These are phyloP conservation scores for Rhinichthys klamathensis DNA, from an alignment of 2,113 vertebrate genomes.

Conservation along the genomic window DNA sequence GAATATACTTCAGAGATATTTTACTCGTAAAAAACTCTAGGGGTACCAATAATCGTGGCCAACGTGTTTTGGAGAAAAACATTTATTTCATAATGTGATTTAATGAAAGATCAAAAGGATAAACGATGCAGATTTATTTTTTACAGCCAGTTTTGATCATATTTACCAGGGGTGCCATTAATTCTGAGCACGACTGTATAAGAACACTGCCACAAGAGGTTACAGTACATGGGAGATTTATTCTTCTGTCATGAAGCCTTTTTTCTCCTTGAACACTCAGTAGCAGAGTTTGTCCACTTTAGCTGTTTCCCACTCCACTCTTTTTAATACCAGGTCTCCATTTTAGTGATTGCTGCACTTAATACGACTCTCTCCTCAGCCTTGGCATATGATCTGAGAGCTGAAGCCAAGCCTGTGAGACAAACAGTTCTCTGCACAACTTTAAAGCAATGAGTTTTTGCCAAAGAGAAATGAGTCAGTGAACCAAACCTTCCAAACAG, in stretches of 20 bases:
- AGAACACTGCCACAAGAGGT: not conserved
- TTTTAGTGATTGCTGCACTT: conserved; percentile 6
- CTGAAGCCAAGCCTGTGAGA: conserved; percentile 34
- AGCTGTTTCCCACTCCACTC: not conserved
- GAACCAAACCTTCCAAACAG: conserved; percentile 9
- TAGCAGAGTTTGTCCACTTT: not conserved
- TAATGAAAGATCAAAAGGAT: no score
- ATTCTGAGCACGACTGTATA: not conserved
- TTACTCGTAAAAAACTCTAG: no score
- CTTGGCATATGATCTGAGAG: conserved; percentile 38
- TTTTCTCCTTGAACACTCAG: not conserved
- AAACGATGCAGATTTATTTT: no score
- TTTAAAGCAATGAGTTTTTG: conserved; percentile 8
- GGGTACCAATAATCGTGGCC: no score
- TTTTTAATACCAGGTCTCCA: not conserved
- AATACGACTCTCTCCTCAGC: conserved; percentile 6
- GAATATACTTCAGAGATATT: no score
- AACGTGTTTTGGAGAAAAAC: no score
- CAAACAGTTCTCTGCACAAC: conserved; percentile 28
- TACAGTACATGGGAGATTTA: not conserved
- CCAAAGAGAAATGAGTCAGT: conserved; percentile 41
- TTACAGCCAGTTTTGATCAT: no score
- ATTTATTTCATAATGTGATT: no score
- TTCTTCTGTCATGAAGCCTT: not conserved
- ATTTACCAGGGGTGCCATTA: no score